A percentile compares a stretch with the other conserved stretches of the same genome.
phyloP scores from a whole-genome alignment of 2,888 invertebrate genomes.

The Podabrus alpinus region DNA sequence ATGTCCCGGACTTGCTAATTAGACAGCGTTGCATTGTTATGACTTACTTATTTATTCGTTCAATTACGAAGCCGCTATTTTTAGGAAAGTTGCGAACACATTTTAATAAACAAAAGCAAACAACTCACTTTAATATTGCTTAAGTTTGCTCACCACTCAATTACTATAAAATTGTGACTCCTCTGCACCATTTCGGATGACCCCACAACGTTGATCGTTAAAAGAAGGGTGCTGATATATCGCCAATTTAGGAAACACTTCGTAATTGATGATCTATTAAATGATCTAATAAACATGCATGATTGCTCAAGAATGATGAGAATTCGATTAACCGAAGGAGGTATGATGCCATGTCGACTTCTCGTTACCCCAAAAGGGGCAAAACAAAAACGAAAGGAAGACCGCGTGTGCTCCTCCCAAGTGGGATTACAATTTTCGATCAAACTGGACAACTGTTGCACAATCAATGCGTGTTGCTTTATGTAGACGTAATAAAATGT shows the following conservation, averaged over 20 bases:
- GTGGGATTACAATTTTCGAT: not conserved
- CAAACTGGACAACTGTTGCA: not conserved
- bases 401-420: not conserved
- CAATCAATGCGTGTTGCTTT: not conserved
- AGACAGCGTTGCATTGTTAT: slow-evolving; percentile 33
- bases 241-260: not conserved
- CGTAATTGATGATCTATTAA: not conserved
- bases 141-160: slow-evolving; percentile 2
- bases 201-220: not conserved
- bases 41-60: slow-evolving; percentile 28
- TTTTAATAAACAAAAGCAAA: slow-evolving; percentile 19
- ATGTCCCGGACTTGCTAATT: slow-evolving; percentile 35
- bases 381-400: no score
- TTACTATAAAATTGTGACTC: not conserved
- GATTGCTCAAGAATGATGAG: no score
- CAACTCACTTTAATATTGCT: slow-evolving; percentile 20
- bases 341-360: no score
- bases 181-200: not conserved
- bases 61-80: slow-evolving; percentile 30
- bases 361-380: no score
- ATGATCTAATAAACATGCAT: not conserved
- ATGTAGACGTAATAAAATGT: not conserved
- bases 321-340: no score
- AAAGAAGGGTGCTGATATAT: not conserved
- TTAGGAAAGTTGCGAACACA: slow-evolving; percentile 27